Evolutionary conservation across 2,888 invertebrate species (phyloP), one percentile per base, ranked within the genome.

Genomic region (Crematogaster levior): DNA sequence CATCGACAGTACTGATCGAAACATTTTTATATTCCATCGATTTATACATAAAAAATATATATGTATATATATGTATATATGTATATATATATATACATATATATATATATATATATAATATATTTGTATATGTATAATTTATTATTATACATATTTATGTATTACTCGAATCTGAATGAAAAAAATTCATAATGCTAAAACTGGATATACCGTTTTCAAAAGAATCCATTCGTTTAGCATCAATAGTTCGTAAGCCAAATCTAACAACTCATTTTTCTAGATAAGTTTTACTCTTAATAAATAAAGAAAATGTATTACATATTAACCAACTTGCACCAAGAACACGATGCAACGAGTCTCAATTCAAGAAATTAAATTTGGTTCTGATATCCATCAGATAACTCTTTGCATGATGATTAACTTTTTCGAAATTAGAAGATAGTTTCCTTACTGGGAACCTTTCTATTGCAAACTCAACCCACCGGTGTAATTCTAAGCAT

Each of bases 401-500:
- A 34, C 27, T 30, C 21, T 4, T 58, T 15, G 63, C n/a, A n/a
- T n/a, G 30, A 46, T 24, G 12, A 77, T 77, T 77, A 66, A 66
- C 56, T 58, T 43, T 43, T n/a, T 21, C 65, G 21, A 66, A 43
- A 77, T 30, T 46, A 12, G 40, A 43, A 65, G 30, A 56, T 21
- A 58, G 56, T 43, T 46, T 10, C 43, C 56, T 34, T 43, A 30
- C 9, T 30, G 15, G 34, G 43, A 30, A 43, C 18, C 43, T 58
- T 79, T 46, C 24, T n/a, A 18, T 24, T 40, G 43, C 66, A 15
- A 79, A 66, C 56, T 58, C 24, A 43, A 4, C 21, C 6, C 40
- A 21, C 53, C 10, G 77, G 10, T 43, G 68, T 18, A 34, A 68
- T 30, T 58, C 34, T 18, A 68, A 77, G 66, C 68, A 68, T 58